Evolutionary conservation across 2,113 vertebrate genomes (phyloP), one percentile per base, ranked within the genome.

Genomic region (Ifrita kowaldi): DNA sequence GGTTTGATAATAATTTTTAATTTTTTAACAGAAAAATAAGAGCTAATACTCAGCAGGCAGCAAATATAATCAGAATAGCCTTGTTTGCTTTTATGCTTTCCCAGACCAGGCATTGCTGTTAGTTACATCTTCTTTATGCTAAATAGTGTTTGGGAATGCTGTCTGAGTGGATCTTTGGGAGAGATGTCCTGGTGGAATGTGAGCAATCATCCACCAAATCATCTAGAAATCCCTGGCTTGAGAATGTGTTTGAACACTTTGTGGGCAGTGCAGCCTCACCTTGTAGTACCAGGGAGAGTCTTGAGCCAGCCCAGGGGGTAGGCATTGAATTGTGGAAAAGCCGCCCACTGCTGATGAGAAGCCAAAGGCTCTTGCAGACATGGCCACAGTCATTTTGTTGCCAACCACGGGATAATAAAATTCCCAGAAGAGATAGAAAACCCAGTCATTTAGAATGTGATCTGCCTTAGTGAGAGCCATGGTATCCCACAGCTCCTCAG

Each of bases 341-440:
- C 30, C 3, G 4, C 23, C 26, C 1, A 1, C 18, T 73, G 37
- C 59, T 33, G 27, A 27, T 15, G 14, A 4, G 55, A 74, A 74
- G 28, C 20, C 4, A 2, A 44, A 56, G 37, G 9, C n/a, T 90
- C 70, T 64, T 39, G 16, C 3, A 9, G 7, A 44, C 2, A 0
- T 63, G 46, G 8, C 41, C 10, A 1, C 0, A 5, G 52, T 49
- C 1, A 0, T 77, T 73, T 49, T 32, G 21, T 17, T 69, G 32
- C 42, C 50, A 30, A 3, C 9, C 0, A 3, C 1, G 4, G n/a
- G 28, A 39, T 35, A 30, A 44, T 37, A 32, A 80, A 77, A 53
- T 74, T 67, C 22, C 23, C 9, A 49, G 39, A 27, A 42, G 55
- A 67, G 27, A 68, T 8, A 2, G 28, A 32, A 46, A 32, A 27